A percentile compares a stretch with the other conserved stretches of the same genome.
Evolutionary conservation across 2,888 invertebrate genomes (phyloP).

Genomic region (Mactromeris polynyma): DNA sequence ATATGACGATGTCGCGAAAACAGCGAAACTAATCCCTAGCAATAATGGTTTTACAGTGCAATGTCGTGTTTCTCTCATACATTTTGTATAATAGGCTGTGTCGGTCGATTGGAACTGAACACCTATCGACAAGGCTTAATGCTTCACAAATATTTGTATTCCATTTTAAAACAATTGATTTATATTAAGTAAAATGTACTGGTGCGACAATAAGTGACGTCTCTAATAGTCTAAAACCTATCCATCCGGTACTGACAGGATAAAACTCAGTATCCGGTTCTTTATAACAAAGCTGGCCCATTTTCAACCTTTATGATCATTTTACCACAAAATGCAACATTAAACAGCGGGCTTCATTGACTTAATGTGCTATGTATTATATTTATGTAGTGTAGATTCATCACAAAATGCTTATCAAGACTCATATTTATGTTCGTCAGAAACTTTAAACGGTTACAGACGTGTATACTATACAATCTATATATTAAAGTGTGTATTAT

Average conservation of each 20-base stretch:
- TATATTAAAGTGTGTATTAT: not conserved
- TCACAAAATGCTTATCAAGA: constrained; percentile 9
- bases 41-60: too few relatives aligned
- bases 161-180: constrained; percentile 1
- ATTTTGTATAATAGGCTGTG: not conserved
- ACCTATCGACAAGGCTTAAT: not conserved
- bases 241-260: not conserved
- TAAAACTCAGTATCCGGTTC: constrained; percentile 9
- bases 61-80: not conserved
- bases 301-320: constrained; percentile 14
- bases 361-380: constrained; percentile 32
- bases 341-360: constrained; percentile 33
- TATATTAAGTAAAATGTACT: not conserved
- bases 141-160: not conserved
- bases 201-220: not conserved
- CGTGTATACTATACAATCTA: not conserved
- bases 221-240: not conserved
- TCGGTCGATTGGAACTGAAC: not conserved
- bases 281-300: not conserved
- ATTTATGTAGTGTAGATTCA: constrained; percentile 11
- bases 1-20: too few relatives aligned
- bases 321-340: constrained; percentile 35
- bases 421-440: not conserved
- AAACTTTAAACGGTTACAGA: constrained; percentile 11
- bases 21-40: too few relatives aligned